Conservation (phyloP, 2,888 invertebrate species). For the Bruchidius siliquastri region DNA sequence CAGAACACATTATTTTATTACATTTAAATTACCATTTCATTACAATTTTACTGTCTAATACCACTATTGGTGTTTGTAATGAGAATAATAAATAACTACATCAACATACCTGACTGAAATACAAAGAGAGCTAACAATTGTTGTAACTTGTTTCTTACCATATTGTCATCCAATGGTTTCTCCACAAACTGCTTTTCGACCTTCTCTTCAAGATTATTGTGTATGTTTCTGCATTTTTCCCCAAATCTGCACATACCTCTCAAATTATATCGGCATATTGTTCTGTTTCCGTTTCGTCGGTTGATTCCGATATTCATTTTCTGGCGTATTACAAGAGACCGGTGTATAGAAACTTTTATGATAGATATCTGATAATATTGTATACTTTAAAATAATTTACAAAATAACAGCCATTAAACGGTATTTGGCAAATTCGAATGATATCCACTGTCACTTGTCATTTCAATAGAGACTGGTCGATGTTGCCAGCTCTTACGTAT, state of each 20-base stretch:
- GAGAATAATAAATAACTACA: too few species aligned
- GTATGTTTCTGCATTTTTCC: slow-evolving; percentile 23
- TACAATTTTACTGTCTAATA: too few species aligned
- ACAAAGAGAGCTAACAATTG: too few species aligned
- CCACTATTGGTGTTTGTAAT: too few species aligned
- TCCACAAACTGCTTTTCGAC: slow-evolving; percentile 6
- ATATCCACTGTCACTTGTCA: background rate
- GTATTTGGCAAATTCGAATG: background rate
- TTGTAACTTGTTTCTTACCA: background rate
- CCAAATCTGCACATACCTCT: slow-evolving; percentile 28
- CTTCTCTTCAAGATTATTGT: slow-evolving; percentile 13
- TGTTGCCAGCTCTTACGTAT: too few species aligned
- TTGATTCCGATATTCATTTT: background rate
- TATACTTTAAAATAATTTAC: background rate
- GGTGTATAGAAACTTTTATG: background rate
- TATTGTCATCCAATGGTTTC: background rate
- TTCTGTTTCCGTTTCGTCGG: slow-evolving; percentile 6
- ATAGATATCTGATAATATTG: background rate
- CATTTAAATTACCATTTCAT: too few species aligned
- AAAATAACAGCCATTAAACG: background rate
- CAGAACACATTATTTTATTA: too few species aligned
- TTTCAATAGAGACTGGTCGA: too few species aligned
- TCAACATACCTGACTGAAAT: too few species aligned
- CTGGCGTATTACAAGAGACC: background rate
- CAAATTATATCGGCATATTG: slow-evolving; percentile 23